Conservation (phyloP, 2,888 invertebrate species). For the Melieria picta region DNA sequence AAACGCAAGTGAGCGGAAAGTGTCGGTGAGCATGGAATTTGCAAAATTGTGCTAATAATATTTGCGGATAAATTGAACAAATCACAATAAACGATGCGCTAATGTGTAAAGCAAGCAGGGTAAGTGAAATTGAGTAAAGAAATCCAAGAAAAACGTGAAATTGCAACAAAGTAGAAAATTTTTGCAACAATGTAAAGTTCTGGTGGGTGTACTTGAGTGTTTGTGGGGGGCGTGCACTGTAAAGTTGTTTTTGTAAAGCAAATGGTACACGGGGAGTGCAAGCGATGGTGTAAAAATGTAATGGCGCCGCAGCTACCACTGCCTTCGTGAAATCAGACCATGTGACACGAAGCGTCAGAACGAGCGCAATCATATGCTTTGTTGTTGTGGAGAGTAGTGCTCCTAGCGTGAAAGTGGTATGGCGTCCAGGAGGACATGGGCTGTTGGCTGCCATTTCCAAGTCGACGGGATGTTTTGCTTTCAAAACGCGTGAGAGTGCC, state of each 20-base stretch:
- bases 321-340: not conserved
- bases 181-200: constrained; percentile 35
- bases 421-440: too few species aligned
- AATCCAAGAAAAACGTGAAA: constrained; percentile 12
- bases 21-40: not conserved
- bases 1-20: too few species aligned
- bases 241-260: not conserved
- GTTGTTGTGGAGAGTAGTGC: too few species aligned
- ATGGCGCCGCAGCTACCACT: constrained; percentile 48
- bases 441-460: too few species aligned
- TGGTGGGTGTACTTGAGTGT: constrained; percentile 34
- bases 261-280: not conserved
- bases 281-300: constrained; percentile 45
- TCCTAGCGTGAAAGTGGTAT: too few species aligned
- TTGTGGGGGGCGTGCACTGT: constrained; percentile 11
- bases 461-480: too few species aligned
- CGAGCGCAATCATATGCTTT: too few species aligned
- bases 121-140: not conserved
- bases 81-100: not conserved
- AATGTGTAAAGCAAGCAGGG: not conserved
- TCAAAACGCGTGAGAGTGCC: too few species aligned
- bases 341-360: too few species aligned
- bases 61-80: not conserved
- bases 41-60: not conserved
- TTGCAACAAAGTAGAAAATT: constrained; percentile 40